Evolutionary conservation across 2,797 vertebrate species (phyloP), one percentile per base, ranked within the genome.

Genomic region (Mastacembelus armatus): DNA sequence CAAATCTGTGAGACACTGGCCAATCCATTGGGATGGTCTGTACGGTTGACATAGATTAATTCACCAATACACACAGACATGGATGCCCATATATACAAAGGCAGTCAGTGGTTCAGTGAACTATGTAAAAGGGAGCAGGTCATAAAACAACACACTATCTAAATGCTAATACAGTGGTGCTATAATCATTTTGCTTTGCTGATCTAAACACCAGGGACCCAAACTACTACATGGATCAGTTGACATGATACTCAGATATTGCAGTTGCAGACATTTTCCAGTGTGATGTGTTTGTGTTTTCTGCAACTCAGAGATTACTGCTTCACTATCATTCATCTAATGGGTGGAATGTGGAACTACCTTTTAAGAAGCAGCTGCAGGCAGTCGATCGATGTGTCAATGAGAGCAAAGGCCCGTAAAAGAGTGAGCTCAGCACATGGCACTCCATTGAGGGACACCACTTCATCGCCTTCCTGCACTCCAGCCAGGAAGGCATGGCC

Each of bases 311-410:
- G 15, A 27, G 5, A 45, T 40, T 38, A 42, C 3, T 2, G 3
- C 29, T 43, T 39, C 24, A 9, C 14, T 16, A 1, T 40, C 8
- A 29, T 38, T 30, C 3, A 50, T 63, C 18, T 7, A 32, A 35
- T 12, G 3, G 5, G 15, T 43, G 16, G 10, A 42, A 19, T 33
- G 38, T 16, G n/a, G 16, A 26, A 1, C 1, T 74, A 99, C 98
- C 98, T 96, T 94, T 96, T 98, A 59, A 99, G 76, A 7, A 98
- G 94, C 79, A 99, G 93, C 81, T 97, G 95, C 52, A 99, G 94
- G 47, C 82, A 92, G 5, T 95, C 94, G 4, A 90, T 74, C 11
- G 96, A 89, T 51, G 86, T 88, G 36, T 97, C 93, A 73, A 97
- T 94, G 56, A 98, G 89, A n/a, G 90, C 77, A 5, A 90, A 89